Base-by-base conservation (phyloP, 1,140 invertebrate species). In the Cotesia vestalis region DNA sequence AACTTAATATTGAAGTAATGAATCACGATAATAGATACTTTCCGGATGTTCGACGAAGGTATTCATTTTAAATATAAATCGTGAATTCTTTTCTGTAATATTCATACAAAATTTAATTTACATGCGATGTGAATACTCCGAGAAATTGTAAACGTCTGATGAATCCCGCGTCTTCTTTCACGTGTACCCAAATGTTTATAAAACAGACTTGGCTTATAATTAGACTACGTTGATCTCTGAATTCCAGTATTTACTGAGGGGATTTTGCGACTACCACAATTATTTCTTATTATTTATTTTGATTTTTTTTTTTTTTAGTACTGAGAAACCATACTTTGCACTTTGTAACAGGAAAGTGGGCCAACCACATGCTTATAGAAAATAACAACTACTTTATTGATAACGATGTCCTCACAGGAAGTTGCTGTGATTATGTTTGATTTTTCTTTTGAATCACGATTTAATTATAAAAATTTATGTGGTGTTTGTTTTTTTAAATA, bases 161-260 rank as follows among this genome's bases (percentile, higher is more conserved):
- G 6, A 35, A 27, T 61, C 67, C 35, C 20, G 36, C 60, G 64
- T 66, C 38, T 68, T 72, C 20, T 69, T 76, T 76, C 80, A 75
- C 69, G 75, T 81, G 75, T 77, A 75, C 63, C 73, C 73, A 75
- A 63, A 73, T 80, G 78, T 81, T 83, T 81, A 85, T 83, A 78
- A 83, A 81, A 82, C 78, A 81, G 62, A 78, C 70, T 76, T 70
- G 73, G 74, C 74, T 77, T 86, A 86, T 84, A 83, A 84, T 84
- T 86, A 85, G 84, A 78, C 63, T 51, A 14, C 36, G 53, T 40
- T 34, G 53, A 61, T 60, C 36, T 71, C 69, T 61, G 63, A 76
- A 62, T 70, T 76, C 73, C 63, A 70, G 34, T 61, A 73, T 62
- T 59, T 17, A 27, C 68, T 12, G 46, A 9, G 5, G 68, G 53